A percentile compares a stretch with the other conserved stretches of the same genome.
These are phyloP conservation scores for Sebastolobus altivelis DNA, from an alignment of 2,797 vertebrate genomes.

Conservation along the genomic window DNA sequence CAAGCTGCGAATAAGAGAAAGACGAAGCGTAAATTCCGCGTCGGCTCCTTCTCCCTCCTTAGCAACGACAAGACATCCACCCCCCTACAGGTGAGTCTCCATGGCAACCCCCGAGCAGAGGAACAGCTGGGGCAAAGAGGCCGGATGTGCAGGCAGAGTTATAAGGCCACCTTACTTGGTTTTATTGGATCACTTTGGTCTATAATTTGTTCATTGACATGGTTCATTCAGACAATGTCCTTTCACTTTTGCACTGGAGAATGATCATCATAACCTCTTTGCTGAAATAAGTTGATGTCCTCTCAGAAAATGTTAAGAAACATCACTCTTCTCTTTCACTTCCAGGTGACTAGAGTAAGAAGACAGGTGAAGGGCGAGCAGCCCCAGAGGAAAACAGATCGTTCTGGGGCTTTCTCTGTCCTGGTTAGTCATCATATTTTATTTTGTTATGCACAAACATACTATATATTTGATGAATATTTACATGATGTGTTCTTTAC, in stretches of 20 bases:
- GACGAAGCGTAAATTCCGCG: slow-evolving; percentile 71
- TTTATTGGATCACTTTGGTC: slow-evolving; percentile 49
- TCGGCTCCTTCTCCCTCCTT: slow-evolving; percentile 80
- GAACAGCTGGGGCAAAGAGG: slow-evolving; percentile 58
- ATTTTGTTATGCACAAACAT: neutral
- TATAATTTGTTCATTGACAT: neutral
- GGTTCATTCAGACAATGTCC: neutral
- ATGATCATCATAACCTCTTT: neutral
- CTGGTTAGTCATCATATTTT: slow-evolving; percentile 65
- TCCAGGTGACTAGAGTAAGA: slow-evolving; percentile 75
- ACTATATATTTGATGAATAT: slow-evolving; percentile 4
- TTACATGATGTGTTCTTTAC: slow-evolving; percentile 16
- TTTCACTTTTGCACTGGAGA: neutral
- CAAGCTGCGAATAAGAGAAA: slow-evolving; percentile 72
- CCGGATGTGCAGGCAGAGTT: slow-evolving; percentile 51
- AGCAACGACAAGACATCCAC: slow-evolving; percentile 67
- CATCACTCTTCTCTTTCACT: neutral
- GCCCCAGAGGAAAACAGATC: slow-evolving; percentile 61
- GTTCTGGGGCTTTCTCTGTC: slow-evolving; percentile 74
- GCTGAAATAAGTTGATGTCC: neutral
- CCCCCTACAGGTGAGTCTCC: slow-evolving; percentile 80
- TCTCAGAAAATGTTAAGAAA: neutral
- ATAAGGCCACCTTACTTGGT: slow-evolving; percentile 40
- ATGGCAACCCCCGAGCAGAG: slow-evolving; percentile 66
- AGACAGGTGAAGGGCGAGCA: slow-evolving; percentile 72